Evolutionary conservation across 2,797 vertebrate species (phyloP).

Genomic region (Syndactyla subalaris): DNA sequence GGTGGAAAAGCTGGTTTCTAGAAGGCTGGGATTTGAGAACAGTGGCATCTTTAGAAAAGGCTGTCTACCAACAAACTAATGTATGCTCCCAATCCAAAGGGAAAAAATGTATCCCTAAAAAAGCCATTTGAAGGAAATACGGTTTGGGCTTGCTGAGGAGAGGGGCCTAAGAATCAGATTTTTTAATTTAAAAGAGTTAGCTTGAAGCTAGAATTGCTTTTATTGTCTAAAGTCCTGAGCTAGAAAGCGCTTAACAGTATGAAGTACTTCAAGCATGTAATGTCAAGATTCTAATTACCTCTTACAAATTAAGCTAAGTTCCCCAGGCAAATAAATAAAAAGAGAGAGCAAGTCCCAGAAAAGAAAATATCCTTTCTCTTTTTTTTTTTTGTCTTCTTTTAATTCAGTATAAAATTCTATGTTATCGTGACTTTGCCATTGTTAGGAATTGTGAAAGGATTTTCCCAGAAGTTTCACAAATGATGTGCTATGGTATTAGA

Average conservation of each 20-base stretch:
- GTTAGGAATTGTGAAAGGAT: neutral
- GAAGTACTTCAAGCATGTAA: neutral
- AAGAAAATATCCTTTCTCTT: neutral
- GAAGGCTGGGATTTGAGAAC: neutral
- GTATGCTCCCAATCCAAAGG: neutral
- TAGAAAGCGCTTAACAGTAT: neutral
- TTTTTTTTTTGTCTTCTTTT: neutral
- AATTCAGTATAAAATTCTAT: neutral
- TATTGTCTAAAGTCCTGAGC: neutral
- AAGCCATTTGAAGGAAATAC: neutral
- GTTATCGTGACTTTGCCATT: neutral
- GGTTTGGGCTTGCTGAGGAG: neutral
- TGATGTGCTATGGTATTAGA: neutral
- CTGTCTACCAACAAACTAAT: neutral
- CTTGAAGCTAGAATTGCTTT: neutral
- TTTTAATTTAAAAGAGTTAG: neutral
- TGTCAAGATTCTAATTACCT: neutral
- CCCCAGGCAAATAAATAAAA: neutral
- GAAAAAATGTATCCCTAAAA: neutral
- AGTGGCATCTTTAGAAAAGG: neutral
- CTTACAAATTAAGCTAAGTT: neutral
- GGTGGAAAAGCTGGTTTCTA: neutral
- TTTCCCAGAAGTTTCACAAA: neutral
- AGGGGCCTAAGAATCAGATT: neutral
- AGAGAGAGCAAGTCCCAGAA: neutral